phyloP scores from a whole-genome alignment of 2,113 vertebrate species.

The Petroica traversi region DNA sequence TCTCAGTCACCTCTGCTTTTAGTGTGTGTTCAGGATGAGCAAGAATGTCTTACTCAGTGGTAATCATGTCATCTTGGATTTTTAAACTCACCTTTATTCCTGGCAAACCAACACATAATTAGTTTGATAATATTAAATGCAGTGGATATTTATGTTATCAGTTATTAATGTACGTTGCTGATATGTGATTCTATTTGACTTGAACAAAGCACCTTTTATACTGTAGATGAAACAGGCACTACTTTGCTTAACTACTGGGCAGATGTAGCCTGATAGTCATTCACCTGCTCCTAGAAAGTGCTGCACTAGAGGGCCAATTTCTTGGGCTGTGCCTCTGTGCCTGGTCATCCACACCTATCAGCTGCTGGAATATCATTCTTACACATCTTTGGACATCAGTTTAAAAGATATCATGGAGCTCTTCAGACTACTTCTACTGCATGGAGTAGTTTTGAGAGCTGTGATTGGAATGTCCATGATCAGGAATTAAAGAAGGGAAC shows the following conservation, averaged over 20 bases:
- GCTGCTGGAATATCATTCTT: neutral
- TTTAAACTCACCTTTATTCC: slow-evolving; percentile 49
- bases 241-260: neutral
- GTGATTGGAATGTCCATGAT: neutral
- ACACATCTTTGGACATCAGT: neutral
- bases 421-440: neutral
- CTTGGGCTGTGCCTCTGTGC: neutral
- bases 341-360: neutral
- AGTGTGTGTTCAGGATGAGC: neutral
- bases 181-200: neutral
- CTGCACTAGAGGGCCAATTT: neutral
- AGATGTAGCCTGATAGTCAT: neutral
- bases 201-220: slow-evolving; percentile 14
- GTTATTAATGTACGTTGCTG: slow-evolving; percentile 24
- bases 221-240: neutral
- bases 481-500: neutral
- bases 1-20: slow-evolving; percentile 39
- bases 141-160: slow-evolving; percentile 52
- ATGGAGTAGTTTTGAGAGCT: neutral
- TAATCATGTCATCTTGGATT: slow-evolving; percentile 41
- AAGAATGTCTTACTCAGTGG: slow-evolving; percentile 1
- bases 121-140: slow-evolving; percentile 15
- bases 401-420: neutral
- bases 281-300: neutral
- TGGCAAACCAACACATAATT: slow-evolving; percentile 51